Conservation (phyloP, 1,140 invertebrate genomes). For the Cyrtorhinus lividipennis region DNA sequence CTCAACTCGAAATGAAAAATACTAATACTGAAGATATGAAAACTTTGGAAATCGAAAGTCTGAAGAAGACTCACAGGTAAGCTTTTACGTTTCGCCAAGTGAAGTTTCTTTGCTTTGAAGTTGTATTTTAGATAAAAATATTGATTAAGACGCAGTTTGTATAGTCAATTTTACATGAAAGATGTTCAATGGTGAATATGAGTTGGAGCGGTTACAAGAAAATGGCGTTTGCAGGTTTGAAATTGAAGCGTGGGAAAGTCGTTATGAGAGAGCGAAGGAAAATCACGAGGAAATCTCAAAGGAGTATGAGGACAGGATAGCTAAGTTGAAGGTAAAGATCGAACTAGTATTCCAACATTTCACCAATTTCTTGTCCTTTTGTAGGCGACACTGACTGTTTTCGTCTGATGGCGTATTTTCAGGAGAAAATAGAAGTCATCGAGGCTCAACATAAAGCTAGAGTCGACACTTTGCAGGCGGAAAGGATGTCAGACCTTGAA, state of each 20-base stretch:
- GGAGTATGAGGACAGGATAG: slow-evolving; percentile 16
- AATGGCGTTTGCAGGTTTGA: slow-evolving; percentile 12
- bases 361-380: no score
- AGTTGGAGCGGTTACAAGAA: neutral
- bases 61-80: slow-evolving; percentile 17
- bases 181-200: neutral
- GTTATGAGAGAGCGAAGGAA: slow-evolving; percentile 10
- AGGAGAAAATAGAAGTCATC: slow-evolving; percentile 16
- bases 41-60: slow-evolving; percentile 13
- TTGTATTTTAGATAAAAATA: no score
- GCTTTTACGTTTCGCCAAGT: neutral
- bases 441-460: slow-evolving; percentile 7
- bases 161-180: neutral
- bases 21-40: slow-evolving; percentile 7
- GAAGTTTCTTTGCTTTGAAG: no score
- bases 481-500: slow-evolving; percentile 15
- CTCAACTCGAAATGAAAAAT: slow-evolving; percentile 15
- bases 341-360: no score
- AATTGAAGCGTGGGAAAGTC: slow-evolving; percentile 9
- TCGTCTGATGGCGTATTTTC: no score
- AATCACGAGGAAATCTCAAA: slow-evolving; percentile 11
- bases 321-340: slow-evolving; percentile 20
- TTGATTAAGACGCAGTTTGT: neutral
- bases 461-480: slow-evolving; percentile 10
- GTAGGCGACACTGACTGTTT: no score